These are phyloP conservation scores for Acanthosepion pharaonis DNA, from an alignment of 2,888 invertebrate genomes.

Conservation along the genomic window DNA sequence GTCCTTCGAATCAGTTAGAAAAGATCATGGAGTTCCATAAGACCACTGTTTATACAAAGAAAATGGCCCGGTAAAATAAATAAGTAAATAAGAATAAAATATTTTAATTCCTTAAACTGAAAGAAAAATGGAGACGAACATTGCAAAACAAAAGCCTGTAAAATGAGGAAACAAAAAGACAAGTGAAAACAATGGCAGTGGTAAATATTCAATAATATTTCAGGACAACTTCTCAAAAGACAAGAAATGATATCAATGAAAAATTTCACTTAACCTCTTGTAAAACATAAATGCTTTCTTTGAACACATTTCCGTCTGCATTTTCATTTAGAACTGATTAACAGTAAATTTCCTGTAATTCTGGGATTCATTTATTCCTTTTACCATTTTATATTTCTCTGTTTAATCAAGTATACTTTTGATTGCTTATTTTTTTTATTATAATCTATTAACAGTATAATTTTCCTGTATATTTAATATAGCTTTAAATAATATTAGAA, in stretches of 20 bases:
- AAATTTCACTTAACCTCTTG: neutral
- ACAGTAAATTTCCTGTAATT: neutral
- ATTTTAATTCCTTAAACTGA: neutral
- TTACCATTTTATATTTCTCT: neutral
- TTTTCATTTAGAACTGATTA: neutral
- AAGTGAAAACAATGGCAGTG: neutral
- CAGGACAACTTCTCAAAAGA: neutral
- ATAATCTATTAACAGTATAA: too few species aligned
- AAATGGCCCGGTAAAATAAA: neutral
- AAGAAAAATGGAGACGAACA: neutral
- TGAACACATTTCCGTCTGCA: neutral
- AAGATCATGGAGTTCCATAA: neutral
- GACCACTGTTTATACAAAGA: conserved; percentile 2
- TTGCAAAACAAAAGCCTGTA: neutral
- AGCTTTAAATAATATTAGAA: too few species aligned
- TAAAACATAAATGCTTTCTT: neutral
- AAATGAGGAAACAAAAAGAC: neutral
- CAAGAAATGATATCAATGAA: neutral
- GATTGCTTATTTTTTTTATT: too few species aligned
- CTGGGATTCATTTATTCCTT: neutral
- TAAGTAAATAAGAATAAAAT: neutral
- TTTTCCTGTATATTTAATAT: too few species aligned
- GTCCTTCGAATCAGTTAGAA: neutral
- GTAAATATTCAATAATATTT: neutral
- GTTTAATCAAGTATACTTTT: neutral